Percentiles rank a stretch among this genome's conserved stretches.
phyloP scores from a whole-genome alignment of 2,797 vertebrate species.

The Phalloptychus januarius region DNA sequence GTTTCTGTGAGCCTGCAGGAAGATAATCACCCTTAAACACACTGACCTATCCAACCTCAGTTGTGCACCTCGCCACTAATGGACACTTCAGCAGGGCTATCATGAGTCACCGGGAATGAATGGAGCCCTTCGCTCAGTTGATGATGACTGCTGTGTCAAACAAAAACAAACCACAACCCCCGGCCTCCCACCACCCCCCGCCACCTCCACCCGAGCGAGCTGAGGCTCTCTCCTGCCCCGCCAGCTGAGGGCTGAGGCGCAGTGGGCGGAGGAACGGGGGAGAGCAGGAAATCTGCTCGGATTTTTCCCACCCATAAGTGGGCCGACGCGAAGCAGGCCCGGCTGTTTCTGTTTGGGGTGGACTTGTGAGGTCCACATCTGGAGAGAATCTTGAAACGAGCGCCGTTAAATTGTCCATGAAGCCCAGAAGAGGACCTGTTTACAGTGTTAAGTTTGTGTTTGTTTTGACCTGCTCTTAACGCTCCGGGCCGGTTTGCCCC shows the following conservation, averaged over 20 bases:
- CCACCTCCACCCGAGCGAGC: conserved; percentile 19
- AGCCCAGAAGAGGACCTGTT: conserved; percentile 30
- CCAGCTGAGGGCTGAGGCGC: conserved; percentile 37
- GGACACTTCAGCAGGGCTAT: conserved; percentile 32
- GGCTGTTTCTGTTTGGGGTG: conserved; percentile 51
- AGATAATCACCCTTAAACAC: conserved; percentile 12
- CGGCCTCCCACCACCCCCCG: neutral
- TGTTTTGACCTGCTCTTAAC: conserved; percentile 11
- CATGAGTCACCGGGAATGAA: conserved; percentile 43
- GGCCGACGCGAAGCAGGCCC: conserved; percentile 34
- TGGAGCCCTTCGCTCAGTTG: conserved; percentile 51
- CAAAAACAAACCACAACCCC: conserved; percentile 41
- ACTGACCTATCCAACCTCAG: neutral
- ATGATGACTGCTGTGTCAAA: conserved; percentile 59
- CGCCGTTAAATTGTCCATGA: conserved; percentile 35
- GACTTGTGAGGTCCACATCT: conserved; percentile 65
- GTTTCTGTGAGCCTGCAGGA: neutral
- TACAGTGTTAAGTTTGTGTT: conserved; percentile 28
- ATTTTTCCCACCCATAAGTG: conserved; percentile 58
- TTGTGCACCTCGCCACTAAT: conserved; percentile 23
- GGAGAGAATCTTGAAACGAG: conserved; percentile 60
- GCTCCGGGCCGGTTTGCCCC: neutral
- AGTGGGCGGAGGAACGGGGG: conserved; percentile 25
- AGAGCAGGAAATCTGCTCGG: conserved; percentile 62
- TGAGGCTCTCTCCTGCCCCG: conserved; percentile 34